Base-by-base conservation (phyloP, 2,113 vertebrate species). In the Anseranas semipalmata region DNA sequence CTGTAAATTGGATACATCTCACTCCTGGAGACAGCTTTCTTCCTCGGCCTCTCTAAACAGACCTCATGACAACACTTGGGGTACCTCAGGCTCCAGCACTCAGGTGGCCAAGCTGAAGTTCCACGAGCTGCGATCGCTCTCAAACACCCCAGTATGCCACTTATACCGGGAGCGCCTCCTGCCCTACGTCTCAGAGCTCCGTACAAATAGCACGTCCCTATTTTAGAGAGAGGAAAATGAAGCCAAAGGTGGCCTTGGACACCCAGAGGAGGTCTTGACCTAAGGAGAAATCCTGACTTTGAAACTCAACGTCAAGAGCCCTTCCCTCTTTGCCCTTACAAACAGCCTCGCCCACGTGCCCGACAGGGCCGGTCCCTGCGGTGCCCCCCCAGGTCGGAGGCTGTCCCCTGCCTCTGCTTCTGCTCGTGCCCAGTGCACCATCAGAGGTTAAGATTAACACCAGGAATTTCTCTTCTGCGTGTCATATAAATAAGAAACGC, bases 261-360 rank as follows among this genome's bases (percentile, higher is more conserved):
- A 5, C 3, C 0, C 5, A 7, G 35, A 60, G 3, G 5, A 78
- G 16, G 7, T 27, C 21, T 32, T 60, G 21, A 37, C 32, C n/a
- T 4, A 7, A 1, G 7, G 16, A 84, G 14, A 93, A 80, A 46
- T 62, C 39, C 28, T 39, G 22, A 50, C 12, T 74, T 86, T 46
- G 41, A 48, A 6, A 52, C 7, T n/a, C 15, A 46, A 0, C 4
- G 5, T 7, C 52, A 48, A 75, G 25, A 67, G 77, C 32, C 12
- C 12, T 56, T 50, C 62, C 22, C 33, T 67, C 25, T 43, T 58
- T 30, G 16, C 58, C 58, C 32, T 39, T 10, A 22, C 43, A 89
- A 43, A 30, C 19, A 89, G 4, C 22, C 17, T 12, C 52, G 10
- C 17, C 37, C 55, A 13, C 0, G 1, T 28, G 16, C 50, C n/a